Evolutionary conservation across 1,140 invertebrate species (phyloP).

Genomic region (Drosophila lacertosa): DNA sequence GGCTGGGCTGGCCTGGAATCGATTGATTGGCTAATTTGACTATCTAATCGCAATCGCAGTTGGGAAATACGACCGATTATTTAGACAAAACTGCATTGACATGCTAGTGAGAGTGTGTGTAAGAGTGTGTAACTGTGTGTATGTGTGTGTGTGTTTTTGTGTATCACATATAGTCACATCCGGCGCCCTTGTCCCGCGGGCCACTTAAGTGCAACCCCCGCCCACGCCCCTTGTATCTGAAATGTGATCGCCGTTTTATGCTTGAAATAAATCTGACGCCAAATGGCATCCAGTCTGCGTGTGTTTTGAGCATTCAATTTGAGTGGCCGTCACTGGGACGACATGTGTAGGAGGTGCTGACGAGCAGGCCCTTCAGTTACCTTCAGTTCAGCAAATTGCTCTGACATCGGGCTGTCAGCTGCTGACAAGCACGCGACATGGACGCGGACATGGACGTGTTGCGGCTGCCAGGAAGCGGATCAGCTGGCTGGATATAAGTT

Average conservation of each 20-base stretch:
- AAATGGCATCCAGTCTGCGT: slow-evolving; percentile 62
- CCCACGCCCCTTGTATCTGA: slow-evolving; percentile 36
- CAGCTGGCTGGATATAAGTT: slow-evolving; percentile 38
- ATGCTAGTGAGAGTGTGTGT: background rate
- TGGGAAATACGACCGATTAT: slow-evolving; percentile 46
- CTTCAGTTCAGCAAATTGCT: slow-evolving; percentile 71
- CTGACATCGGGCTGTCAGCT: slow-evolving; percentile 80
- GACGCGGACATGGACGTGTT: slow-evolving; percentile 1
- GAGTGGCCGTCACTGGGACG: slow-evolving; percentile 61
- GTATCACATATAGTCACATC: slow-evolving; percentile 56
- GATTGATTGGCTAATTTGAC: slow-evolving; percentile 49
- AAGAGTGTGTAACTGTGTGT: background rate
- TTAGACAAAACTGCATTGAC: slow-evolving; percentile 10
- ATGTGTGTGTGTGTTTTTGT: background rate
- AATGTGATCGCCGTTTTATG: slow-evolving; percentile 76
- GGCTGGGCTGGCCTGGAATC: background rate
- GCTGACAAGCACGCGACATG: slow-evolving; percentile 70
- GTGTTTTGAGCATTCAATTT: slow-evolving; percentile 67
- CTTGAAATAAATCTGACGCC: slow-evolving; percentile 77
- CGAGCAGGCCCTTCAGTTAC: slow-evolving; percentile 34
- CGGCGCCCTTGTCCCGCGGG: slow-evolving; percentile 60
- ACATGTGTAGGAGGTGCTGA: slow-evolving; percentile 50
- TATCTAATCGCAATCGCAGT: slow-evolving; percentile 56
- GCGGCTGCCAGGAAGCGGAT: slow-evolving; percentile 67
- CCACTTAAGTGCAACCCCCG: slow-evolving; percentile 69